A percentile compares a stretch with the other conserved stretches of the same genome.
Conservation (phyloP, 2,888 invertebrate species). For the Parochlus steinenii region DNA sequence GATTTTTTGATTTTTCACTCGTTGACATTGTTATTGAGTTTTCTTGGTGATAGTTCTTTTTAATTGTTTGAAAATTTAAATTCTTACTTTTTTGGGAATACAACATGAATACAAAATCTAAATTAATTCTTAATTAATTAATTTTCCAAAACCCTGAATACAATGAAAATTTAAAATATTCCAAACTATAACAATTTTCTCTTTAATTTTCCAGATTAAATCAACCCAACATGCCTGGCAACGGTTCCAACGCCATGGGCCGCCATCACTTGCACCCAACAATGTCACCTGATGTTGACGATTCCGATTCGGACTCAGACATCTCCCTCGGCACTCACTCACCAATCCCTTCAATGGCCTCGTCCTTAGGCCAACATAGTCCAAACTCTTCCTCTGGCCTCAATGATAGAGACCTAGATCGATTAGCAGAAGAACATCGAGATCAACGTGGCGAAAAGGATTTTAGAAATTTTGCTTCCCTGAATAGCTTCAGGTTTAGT, state of each 20-base stretch:
- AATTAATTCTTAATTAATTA: constrained; percentile 8
- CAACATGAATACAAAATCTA: constrained; percentile 6
- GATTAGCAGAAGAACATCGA: constrained; percentile 25
- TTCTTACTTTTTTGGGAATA: no score
- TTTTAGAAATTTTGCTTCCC: constrained; percentile 15
- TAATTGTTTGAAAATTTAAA: neutral
- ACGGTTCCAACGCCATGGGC: constrained; percentile 6
- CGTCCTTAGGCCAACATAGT: constrained; percentile 29
- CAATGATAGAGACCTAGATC: constrained; percentile 27
- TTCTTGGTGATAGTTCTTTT: neutral
- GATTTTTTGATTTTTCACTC: neutral
- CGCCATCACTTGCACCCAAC: constrained; percentile 10
- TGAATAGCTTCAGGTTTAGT: constrained; percentile 9
- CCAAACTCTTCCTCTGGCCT: constrained; percentile 30
- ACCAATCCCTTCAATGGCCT: constrained; percentile 29
- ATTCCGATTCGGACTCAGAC: constrained; percentile 25
- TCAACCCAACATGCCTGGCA: constrained; percentile 10
- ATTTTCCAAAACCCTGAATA: no score
- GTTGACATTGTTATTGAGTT: neutral
- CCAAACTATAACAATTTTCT: neutral
- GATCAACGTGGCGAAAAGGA: constrained; percentile 22
- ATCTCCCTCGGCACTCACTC: constrained; percentile 31
- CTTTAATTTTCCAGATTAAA: constrained; percentile 8
- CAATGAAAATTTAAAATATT: no score
- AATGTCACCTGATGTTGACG: constrained; percentile 8